Percentiles rank a stretch among this genome's conserved stretches.
These are phyloP conservation scores for Pseudorhombus dupliciocellatus DNA, from an alignment of 2,113 vertebrate species.

Conservation along the genomic window DNA sequence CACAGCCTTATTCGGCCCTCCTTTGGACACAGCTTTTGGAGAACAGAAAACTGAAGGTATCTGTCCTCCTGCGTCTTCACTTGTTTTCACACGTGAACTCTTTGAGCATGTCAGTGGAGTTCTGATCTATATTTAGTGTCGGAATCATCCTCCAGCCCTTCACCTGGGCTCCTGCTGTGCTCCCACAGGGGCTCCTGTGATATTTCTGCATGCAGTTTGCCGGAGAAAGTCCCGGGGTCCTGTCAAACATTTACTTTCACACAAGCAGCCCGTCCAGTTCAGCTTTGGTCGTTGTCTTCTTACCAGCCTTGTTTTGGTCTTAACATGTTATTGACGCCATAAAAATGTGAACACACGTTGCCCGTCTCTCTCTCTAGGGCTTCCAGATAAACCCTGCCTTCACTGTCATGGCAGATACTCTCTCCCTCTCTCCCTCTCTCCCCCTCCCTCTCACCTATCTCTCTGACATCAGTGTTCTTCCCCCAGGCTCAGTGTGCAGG, in stretches of 20 bases:
- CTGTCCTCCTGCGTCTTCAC: neutral
- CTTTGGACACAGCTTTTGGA: conserved; percentile 91
- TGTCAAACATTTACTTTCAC: too few species aligned
- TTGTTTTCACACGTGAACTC: neutral
- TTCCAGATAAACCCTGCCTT: conserved; percentile 19
- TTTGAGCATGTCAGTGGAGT: neutral
- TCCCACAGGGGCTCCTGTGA: too few species aligned
- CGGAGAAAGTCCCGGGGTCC: too few species aligned
- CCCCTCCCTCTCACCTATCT: conserved; percentile 6
- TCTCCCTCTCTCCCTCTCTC: neutral
- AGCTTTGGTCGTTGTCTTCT: neutral
- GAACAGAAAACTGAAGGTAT: conserved; percentile 92
- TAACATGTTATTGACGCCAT: conserved; percentile 6
- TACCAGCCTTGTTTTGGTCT: conserved; percentile 3
- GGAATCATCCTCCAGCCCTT: too few species aligned
- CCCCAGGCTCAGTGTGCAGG: conserved; percentile 16
- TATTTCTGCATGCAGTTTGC: too few species aligned
- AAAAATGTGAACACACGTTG: conserved; percentile 5
- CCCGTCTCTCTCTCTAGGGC: conserved; percentile 22
- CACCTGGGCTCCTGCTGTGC: too few species aligned
- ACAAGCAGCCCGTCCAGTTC: too few species aligned
- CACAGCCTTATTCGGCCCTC: conserved; percentile 90
- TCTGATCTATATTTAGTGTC: neutral
- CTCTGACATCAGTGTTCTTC: conserved; percentile 18
- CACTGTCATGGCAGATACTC: conserved; percentile 23